Evolutionary conservation across 2,888 invertebrate species (phyloP), one percentile per base, ranked within the genome.

Genomic region (Frankliniella intonsa): DNA sequence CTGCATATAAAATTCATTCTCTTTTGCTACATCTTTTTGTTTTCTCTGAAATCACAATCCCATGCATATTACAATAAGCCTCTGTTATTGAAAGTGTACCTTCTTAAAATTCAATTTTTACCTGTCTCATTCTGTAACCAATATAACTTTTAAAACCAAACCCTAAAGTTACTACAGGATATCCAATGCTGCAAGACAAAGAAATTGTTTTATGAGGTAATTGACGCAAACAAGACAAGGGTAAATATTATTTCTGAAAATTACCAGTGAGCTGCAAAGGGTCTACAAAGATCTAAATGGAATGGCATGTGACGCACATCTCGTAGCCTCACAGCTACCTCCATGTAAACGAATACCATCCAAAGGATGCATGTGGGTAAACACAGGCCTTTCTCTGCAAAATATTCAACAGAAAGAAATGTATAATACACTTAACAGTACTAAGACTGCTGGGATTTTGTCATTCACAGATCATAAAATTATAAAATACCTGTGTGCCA

Each of bases 191-290:
- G 88, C 85, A 91, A 89, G 83, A 85, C 81, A 87, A 84, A 83
- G 83, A 51, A 82, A 83, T 82, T 83, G 83, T 82, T 19, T 81
- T 81, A 50, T 81, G 10, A 2, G 27, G 81, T 38, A 80, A 62
- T 38, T 65, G 80, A 81, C 7, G 76, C 0, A 49, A 27, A 50
- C 51, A 82, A 81, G 49, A 81, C 22, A 82, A 80, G 79, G 17
- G 76, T 51, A 82, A 80, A n/a, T 51, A 14, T 79, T 19, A 51
- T 38, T 38, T 38, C 38, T 22, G 27, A 81, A 83, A 87, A 91
- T 89, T 91, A 95, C 93, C 97, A 97, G 90, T 98, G 97, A 85
- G 98, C 97, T 86, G 98, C 98, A 89, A 98, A 97, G 85, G 98
- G 98, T 88, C 97, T 91, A 90, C 96, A 97, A 86, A 97, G 92